phyloP scores from a whole-genome alignment of 2,797 vertebrate species.

The Mus caroli region DNA sequence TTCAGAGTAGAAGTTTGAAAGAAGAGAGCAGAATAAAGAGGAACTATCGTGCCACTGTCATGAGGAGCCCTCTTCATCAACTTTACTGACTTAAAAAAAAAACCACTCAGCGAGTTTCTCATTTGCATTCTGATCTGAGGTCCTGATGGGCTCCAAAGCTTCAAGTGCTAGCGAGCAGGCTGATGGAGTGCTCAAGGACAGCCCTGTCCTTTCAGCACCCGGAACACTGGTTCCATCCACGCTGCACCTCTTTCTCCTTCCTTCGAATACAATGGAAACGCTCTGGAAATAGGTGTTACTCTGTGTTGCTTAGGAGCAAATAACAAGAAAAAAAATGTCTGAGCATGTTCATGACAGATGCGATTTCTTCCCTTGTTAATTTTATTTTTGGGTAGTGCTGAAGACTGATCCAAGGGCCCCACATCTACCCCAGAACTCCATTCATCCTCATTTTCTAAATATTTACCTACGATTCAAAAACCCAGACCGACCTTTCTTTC shows the following conservation, averaged over 20 bases:
- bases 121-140: constrained; percentile 20
- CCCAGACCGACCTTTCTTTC: background rate
- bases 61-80: constrained; percentile 26
- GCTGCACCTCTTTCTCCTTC: accelerated
- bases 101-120: background rate
- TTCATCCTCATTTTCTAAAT: background rate
- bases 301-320: background rate
- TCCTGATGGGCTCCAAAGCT: background rate
- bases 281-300: background rate
- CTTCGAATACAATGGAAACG: background rate
- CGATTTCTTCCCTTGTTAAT: background rate
- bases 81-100: background rate
- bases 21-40: background rate
- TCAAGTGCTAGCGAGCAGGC: background rate
- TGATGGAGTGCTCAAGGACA: background rate
- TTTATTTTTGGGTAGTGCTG: background rate
- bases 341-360: background rate
- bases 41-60: constrained; percentile 32
- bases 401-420: background rate
- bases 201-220: background rate
- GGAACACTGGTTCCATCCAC: background rate
- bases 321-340: background rate
- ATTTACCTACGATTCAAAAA: background rate
- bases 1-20: constrained; percentile 63
- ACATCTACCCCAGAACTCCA: background rate